These are phyloP conservation scores for Semotilus atromaculatus DNA, from an alignment of 2,797 vertebrate species.

Conservation along the genomic window DNA sequence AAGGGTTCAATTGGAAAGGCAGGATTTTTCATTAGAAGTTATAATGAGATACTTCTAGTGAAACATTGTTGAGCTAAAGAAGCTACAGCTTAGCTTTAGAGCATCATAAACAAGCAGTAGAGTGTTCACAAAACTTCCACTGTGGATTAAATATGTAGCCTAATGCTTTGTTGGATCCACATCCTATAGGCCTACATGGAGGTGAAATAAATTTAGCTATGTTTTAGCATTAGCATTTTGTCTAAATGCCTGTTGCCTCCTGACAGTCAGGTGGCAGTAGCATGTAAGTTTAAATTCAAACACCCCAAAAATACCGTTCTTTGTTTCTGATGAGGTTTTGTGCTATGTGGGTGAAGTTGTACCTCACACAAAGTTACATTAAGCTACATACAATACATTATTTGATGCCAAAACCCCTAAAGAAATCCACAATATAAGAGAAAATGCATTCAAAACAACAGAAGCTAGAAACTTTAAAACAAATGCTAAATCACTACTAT, in stretches of 20 bases:
- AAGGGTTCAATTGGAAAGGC: conserved; percentile 77
- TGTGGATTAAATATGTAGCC: conserved; percentile 59
- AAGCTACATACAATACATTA: too few species aligned
- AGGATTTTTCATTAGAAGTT: conserved; percentile 78
- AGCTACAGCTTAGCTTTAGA: conserved; percentile 68
- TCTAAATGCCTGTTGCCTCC: neutral
- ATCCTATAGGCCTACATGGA: conserved; percentile 65
- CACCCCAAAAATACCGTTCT: neutral
- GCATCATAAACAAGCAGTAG: conserved; percentile 74
- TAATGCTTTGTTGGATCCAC: conserved; percentile 67
- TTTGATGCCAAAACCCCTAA: neutral
- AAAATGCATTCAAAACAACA: conserved; percentile 5
- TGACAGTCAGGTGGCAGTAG: neutral
- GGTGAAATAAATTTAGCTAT: conserved; percentile 62
- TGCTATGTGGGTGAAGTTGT: neutral
- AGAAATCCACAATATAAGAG: neutral
- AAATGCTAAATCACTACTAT: neutral
- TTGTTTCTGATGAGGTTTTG: neutral
- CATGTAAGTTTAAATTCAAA: conserved; percentile 12
- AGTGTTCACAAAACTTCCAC: conserved; percentile 60
- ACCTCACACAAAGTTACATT: neutral
- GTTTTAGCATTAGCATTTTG: conserved; percentile 11
- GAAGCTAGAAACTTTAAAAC: neutral
- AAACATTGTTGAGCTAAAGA: conserved; percentile 69
- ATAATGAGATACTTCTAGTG: conserved; percentile 77